Conservation (phyloP, 2,113 vertebrate species). For the Ammospiza nelsoni region DNA sequence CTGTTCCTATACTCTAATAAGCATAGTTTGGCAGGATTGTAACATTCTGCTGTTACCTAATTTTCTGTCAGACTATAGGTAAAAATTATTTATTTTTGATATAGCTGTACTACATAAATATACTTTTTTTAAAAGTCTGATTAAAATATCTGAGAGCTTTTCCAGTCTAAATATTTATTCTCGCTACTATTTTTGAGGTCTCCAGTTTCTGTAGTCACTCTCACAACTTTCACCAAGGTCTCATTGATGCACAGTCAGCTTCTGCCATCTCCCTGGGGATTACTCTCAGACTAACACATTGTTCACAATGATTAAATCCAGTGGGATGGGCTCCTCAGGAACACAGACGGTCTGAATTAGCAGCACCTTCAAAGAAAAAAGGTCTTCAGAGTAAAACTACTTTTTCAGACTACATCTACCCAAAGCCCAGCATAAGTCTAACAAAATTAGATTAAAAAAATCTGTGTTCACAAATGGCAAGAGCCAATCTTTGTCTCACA, state of each 20-base stretch:
- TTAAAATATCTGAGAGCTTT: slow-evolving; percentile 17
- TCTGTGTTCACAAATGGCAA: background rate
- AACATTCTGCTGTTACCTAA: background rate
- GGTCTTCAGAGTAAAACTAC: background rate
- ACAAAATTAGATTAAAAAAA: background rate
- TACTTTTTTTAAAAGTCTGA: background rate
- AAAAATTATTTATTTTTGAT: slow-evolving; percentile 1
- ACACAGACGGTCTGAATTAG: background rate
- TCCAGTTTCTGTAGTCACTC: background rate
- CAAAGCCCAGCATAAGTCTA: background rate
- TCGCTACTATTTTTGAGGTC: background rate
- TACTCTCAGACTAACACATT: background rate
- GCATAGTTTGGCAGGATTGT: background rate
- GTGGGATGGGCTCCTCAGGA: background rate
- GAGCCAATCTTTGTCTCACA: background rate
- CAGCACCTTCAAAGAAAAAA: background rate
- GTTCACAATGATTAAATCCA: background rate
- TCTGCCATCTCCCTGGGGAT: background rate
- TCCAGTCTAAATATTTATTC: slow-evolving; percentile 51
- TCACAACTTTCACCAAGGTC: background rate
- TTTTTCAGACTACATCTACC: background rate
- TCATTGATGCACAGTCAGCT: background rate
- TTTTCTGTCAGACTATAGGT: background rate
- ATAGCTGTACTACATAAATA: slow-evolving; percentile 9
- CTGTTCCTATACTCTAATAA: background rate